Percentiles rank a stretch among this genome's conserved stretches.
Conservation (phyloP, 2,797 vertebrate genomes). For the Gobionotothen gibberifrons region DNA sequence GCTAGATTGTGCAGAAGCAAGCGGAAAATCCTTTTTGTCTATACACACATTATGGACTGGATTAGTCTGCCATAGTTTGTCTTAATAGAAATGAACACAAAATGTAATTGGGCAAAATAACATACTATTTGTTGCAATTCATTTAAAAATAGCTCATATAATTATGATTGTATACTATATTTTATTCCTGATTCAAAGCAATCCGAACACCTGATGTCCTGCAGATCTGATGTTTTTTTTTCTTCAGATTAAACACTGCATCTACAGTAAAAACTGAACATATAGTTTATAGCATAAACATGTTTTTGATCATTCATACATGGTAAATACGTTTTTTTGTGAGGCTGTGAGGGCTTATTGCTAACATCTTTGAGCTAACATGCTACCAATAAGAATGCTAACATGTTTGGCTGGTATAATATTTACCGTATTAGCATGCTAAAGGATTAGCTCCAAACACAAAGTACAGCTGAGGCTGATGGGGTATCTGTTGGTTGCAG, state of each 20-base stretch:
- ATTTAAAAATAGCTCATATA: background rate
- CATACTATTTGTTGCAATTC: background rate
- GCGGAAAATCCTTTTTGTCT: slow-evolving; percentile 37
- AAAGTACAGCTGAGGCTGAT: too few relatives aligned
- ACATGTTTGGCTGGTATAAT: background rate
- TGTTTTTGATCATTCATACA: background rate
- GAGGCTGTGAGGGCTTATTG: background rate
- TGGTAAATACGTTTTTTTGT: background rate
- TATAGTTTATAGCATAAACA: background rate
- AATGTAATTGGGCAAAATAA: background rate
- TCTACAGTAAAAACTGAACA: background rate
- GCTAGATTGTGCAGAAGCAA: slow-evolving; percentile 22
- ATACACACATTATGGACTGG: slow-evolving; percentile 2
- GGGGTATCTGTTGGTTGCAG: too few relatives aligned
- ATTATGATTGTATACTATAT: background rate
- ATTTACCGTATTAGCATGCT: background rate
- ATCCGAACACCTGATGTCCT: background rate
- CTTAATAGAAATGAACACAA: slow-evolving; percentile 12
- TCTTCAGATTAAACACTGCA: background rate
- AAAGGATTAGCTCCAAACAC: too few relatives aligned
- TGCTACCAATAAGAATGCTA: background rate
- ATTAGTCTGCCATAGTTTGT: background rate
- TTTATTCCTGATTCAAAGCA: slow-evolving; percentile 2
- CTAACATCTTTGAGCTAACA: background rate
- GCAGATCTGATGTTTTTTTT: background rate